Base-by-base conservation (phyloP, 1,140 invertebrate genomes). In the Drosophila equinoxialis region DNA sequence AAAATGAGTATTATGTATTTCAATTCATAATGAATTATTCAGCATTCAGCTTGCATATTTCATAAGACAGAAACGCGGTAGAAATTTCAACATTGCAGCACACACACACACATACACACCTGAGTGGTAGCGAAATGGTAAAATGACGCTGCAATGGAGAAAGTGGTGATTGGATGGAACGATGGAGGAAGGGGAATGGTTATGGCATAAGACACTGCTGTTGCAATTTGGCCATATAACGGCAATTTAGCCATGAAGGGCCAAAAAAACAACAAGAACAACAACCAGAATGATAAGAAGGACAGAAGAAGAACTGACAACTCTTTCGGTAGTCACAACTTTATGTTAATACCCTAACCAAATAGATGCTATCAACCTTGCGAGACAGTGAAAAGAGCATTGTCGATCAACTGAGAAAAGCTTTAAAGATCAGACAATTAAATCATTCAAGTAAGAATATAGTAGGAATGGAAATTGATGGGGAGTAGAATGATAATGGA, bases 1-100 rank as follows among this genome's bases (percentile, higher is more conserved):
- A 86, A 86, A 85, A 85, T 76, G 82, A 86, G 82, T 85, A 85
- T 86, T 85, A 86, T 85, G 83, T 86, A 85, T 85, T 85, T 81
- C 82, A 86, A 85, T 86, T 85, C 82, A 76, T 86, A 62, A 78
- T 85, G 81, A 81, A 85, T 85, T 72, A 85, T 86, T 86, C 81
- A 85, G 67, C 65, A 55, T 65, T 74, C 67, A 51, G 74, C 55
- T 75, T 85, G 81, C 82, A 86, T 84, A 80, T 84, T 85, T 84
- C 68, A 84, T 77, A 77, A 74, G 81, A 80, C 77, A 65, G 41
- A 39, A 30, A 51, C 51, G 73, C 62, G 62, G 42, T 57, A 65
- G 48, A 17, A 76, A 65, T 64, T 81, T 68, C 58, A 41, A 65
- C 65, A 33, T 26, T 23, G n/a, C n/a, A 35, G 39, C 55, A 66